Percentiles rank a stretch among this genome's conserved stretches.
Evolutionary conservation across 2,113 vertebrate genomes (phyloP).

Genomic region (Beaufortia kweichowensis): DNA sequence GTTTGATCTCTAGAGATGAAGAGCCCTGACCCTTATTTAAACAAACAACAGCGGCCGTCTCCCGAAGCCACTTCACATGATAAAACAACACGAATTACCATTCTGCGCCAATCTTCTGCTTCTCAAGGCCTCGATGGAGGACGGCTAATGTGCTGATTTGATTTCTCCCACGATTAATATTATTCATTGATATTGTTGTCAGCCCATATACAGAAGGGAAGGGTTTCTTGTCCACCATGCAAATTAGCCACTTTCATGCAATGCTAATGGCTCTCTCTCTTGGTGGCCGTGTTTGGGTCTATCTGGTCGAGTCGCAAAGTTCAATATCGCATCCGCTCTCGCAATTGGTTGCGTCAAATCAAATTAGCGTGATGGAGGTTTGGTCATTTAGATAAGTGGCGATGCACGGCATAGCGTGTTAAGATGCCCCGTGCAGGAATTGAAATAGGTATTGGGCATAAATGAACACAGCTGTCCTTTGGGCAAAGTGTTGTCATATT

Average conservation of each 20-base stretch:
- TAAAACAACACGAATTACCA: slow-evolving; percentile 54
- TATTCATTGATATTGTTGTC: slow-evolving; percentile 50
- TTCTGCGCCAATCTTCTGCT: slow-evolving; percentile 33
- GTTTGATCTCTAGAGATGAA: slow-evolving; percentile 59
- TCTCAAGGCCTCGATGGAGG: slow-evolving; percentile 29
- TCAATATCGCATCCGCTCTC: slow-evolving; percentile 25
- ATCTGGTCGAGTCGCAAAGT: slow-evolving; percentile 3
- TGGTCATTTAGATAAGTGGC: too few species aligned
- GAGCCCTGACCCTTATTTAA: slow-evolving; percentile 52
- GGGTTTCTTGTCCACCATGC: slow-evolving; percentile 40
- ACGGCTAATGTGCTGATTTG: slow-evolving; percentile 54
- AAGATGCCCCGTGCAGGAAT: too few species aligned
- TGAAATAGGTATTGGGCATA: not conserved
- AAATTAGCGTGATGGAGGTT: not conserved
- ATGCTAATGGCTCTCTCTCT: slow-evolving; percentile 47
- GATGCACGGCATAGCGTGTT: not conserved
- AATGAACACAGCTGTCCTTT: not conserved
- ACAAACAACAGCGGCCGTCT: slow-evolving; percentile 46
- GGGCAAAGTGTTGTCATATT: not conserved
- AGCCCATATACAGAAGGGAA: slow-evolving; percentile 40
- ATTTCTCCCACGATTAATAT: slow-evolving; percentile 52
- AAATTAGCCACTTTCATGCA: slow-evolving; percentile 54
- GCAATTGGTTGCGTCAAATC: not conserved
- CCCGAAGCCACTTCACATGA: slow-evolving; percentile 47
- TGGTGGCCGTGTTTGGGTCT: not conserved